Base-by-base conservation (phyloP, 23 tunicate species). In the Diplosoma virens region DNA sequence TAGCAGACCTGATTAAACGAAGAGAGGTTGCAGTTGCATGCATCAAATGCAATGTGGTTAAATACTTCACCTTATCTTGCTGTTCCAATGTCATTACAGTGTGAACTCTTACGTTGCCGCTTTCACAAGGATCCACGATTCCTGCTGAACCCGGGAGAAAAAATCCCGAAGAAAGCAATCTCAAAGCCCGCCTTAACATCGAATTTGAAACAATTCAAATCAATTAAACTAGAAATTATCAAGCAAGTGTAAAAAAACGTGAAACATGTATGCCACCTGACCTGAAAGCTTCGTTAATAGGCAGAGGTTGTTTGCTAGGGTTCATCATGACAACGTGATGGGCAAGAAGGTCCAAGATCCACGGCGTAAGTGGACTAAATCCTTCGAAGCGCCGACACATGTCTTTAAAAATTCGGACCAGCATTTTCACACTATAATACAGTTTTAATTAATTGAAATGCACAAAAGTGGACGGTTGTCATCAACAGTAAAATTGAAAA, bases 71-170 rank as follows among this genome's bases (percentile, higher is more conserved):
- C 81, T 76, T 89, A 31, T 90, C 97, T 52, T 90, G 97, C 61
- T 90, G 90, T 84, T 90, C 97, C 79, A 90, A 66, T 28, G 86
- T 79, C 90, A 90, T 84, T 5, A 90, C 86, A 54, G 98, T 94
- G 58, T 94, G 98, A 32, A 94, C 88, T 69, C 98, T 46, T 4
- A 86, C 88, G 73, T 87, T 80, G 37, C 98, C 98, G 37, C 86
- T 82, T 78, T 93, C 98, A 33, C 89, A 82, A 22, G 98, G 98
- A 68, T 93, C 98, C 67, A 87, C 89, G 30, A 93, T 93, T 0
- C 98, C 98, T 3, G 98, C 98, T 5, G 94, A 86, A 26, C 98
- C 98, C 14, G 98, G 98, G 41, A 93, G 86, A 46, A 93, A 93
- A 59, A 93, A 93, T 16, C 98, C 98, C 22, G 98, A 75, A 22